Evolutionary conservation across 2,888 invertebrate genomes (phyloP), one percentile per base, ranked within the genome.

Genomic region (Cerastis rubricosa): DNA sequence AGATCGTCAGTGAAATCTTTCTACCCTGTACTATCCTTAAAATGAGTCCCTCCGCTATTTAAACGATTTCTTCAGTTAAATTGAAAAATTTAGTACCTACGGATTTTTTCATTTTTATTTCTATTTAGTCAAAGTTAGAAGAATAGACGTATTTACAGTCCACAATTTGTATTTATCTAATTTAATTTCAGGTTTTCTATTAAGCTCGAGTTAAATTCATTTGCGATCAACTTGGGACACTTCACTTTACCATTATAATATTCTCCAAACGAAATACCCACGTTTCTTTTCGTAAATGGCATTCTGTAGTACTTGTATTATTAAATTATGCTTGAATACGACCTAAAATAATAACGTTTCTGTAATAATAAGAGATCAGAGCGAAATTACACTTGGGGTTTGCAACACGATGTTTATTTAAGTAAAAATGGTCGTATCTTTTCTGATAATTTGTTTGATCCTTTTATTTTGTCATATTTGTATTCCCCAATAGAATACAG

Each of bases 191-290:
- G 25, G 0, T 78, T 43, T 68, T 67, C 67, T 67, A 47, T 70
- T 76, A 61, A 71, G 57, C 69, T 86, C 75, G 70, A 86, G 45
- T 64, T 65, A 59, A 54, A 84, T 86, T 78, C 74, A 78, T 63
- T 80, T 45, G 51, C 54, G 68, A 77, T 70, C 74, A 74, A 61
- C 54, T 71, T 74, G 74, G 74, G 61, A 71, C 68, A 61, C 25
- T 54, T 63, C 45, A 43, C 66, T 72, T 57, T 19, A 74, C 54
- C 66, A 22, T 54, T 35, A 43, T 54, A 66, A 47, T 61, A 70
- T 72, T 71, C 35, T 57, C 5, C 12, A 65, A 65, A 49, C 40
- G 7, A 22, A 66, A 78, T 49, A 40, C 2, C 47, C 2, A 35
- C 35, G 35, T 63, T 67, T 67, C 22, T 70, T 63, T 80, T 47